Conservation (phyloP, 2,797 vertebrate species). For the Gambelia wislizenii region DNA sequence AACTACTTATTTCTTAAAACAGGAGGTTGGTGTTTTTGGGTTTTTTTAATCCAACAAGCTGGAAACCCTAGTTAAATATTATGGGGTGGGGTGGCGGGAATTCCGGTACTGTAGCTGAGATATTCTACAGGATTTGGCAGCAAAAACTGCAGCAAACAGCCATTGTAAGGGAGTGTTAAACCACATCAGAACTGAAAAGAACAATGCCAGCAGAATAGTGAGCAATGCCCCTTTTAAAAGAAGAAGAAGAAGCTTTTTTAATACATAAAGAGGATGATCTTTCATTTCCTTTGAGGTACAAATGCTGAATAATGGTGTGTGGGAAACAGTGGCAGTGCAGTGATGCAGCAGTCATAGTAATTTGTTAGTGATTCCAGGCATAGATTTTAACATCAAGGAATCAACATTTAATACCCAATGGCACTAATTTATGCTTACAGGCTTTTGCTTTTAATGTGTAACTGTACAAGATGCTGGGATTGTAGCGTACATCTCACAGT, state of each 20-base stretch:
- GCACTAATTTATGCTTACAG: background rate
- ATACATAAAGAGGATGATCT: conserved; percentile 26
- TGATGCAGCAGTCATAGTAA: conserved; percentile 6
- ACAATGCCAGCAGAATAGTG: conserved; percentile 64
- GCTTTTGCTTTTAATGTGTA: conserved; percentile 1
- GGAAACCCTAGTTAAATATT: conserved; percentile 22
- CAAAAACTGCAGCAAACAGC: conserved; percentile 43
- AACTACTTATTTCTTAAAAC: conserved; percentile 21
- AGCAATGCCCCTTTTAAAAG: conserved; percentile 60
- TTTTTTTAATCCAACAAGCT: too few relatives aligned
- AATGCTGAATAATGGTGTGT: conserved; percentile 28
- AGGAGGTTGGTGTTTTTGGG: fast-evolving
- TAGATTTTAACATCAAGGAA: conserved; percentile 6
- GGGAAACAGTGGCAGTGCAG: background rate
- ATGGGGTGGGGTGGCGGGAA: background rate
- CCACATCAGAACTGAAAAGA: conserved; percentile 58
- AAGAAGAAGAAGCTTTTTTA: conserved; percentile 31
- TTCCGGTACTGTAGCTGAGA: conserved; percentile 46
- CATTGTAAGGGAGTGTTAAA: conserved; percentile 55
- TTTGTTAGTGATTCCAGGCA: conserved; percentile 1
- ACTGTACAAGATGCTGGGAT: conserved; percentile 12
- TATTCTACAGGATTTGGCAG: conserved; percentile 2
- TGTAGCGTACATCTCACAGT: conserved; percentile 8
- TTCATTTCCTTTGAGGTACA: conserved; percentile 38
- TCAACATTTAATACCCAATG: background rate